phyloP scores from a whole-genome alignment of 2,888 invertebrate genomes.

The Callyntrura guangdongensis region DNA sequence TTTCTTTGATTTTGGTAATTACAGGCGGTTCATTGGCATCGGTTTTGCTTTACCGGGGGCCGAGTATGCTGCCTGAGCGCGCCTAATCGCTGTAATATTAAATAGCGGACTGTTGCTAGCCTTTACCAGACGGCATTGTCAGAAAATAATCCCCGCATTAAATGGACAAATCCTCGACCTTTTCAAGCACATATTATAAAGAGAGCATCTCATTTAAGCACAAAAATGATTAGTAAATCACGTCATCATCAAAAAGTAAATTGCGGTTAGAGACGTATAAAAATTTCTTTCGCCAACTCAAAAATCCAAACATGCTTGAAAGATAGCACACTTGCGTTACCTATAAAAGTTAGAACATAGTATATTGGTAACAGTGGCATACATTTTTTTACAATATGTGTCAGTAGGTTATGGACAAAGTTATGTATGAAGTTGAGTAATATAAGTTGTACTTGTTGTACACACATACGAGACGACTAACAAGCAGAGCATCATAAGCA shows the following conservation, averaged over 20 bases:
- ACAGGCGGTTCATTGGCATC: too few species aligned
- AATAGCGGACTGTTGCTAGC: too few species aligned
- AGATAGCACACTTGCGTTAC: constrained; percentile 41
- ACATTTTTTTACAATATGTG: constrained; percentile 82
- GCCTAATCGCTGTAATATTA: too few species aligned
- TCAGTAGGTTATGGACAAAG: constrained; percentile 85
- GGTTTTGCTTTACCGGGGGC: too few species aligned
- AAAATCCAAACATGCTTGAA: constrained; percentile 5
- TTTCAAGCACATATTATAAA: constrained; percentile 23
- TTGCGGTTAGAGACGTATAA: constrained; percentile 8
- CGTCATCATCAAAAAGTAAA: constrained; percentile 26
- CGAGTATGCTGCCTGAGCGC: too few species aligned
- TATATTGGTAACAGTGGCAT: constrained; percentile 74
- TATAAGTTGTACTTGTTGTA: constrained; percentile 41
- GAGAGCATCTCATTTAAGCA: constrained; percentile 16
- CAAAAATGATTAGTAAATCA: neutral
- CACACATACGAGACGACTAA: constrained; percentile 19
- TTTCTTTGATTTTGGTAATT: too few species aligned
- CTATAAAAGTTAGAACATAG: constrained; percentile 51
- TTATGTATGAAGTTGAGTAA: constrained; percentile 79
- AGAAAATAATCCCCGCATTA: neutral
- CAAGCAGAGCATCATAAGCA: constrained; percentile 37
- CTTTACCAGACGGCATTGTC: neutral
- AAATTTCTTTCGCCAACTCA: constrained; percentile 24
- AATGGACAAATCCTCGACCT: constrained; percentile 19